Conservation (phyloP, 2,888 invertebrate species). For the Perizoma affinitatum region DNA sequence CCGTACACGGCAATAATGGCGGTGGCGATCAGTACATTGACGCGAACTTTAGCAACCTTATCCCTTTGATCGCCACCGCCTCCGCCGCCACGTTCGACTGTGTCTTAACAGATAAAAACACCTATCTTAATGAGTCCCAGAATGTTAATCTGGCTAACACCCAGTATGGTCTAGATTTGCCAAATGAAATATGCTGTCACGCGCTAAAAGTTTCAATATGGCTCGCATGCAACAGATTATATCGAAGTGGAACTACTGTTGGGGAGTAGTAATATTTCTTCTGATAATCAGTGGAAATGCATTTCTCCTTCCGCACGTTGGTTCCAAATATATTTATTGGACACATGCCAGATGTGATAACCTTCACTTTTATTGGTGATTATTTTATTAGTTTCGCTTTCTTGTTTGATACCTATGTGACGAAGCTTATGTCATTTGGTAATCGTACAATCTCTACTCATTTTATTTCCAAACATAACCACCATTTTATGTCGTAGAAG, state of each 20-base stretch:
- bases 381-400: slow-evolving; percentile 75
- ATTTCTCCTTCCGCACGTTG: slow-evolving; percentile 24
- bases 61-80: neutral
- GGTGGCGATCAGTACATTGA: neutral
- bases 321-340: slow-evolving; percentile 31
- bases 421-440: slow-evolving; percentile 41
- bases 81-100: no score
- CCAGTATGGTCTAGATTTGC: no score
- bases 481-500: no score
- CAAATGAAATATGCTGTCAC: no score
- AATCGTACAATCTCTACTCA: slow-evolving; percentile 5
- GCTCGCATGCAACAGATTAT: no score
- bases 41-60: neutral
- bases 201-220: no score
- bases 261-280: no score
- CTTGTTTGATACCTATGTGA: slow-evolving; percentile 60
- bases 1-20: no score
- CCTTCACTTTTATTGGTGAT: slow-evolving; percentile 74
- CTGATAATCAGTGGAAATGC: slow-evolving; percentile 23
- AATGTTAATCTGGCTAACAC: no score
- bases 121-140: no score
- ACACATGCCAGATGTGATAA: slow-evolving; percentile 64
- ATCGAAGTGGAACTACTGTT: no score
- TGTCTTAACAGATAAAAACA: no score
- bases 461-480: neutral